Conservation (phyloP, 2,113 vertebrate genomes). For the Carassius auratus region DNA sequence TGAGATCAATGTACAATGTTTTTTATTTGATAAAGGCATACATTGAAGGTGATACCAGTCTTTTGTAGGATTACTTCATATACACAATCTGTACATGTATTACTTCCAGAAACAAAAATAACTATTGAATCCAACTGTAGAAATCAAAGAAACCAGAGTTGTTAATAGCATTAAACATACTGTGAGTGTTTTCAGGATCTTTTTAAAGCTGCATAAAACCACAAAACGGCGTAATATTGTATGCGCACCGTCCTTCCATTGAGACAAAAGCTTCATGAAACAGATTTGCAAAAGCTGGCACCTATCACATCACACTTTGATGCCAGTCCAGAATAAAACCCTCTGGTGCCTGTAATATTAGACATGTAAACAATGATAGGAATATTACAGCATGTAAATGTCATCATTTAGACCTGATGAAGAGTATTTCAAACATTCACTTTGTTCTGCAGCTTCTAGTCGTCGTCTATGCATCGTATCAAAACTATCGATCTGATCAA, state of each 20-base stretch:
- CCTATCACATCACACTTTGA: not conserved
- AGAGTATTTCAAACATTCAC: conserved; percentile 7
- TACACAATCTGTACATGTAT: conserved; percentile 51
- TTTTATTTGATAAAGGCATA: conserved; percentile 77
- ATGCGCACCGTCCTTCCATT: not conserved
- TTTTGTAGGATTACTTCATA: conserved; percentile 55
- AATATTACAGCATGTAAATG: conserved; percentile 27
- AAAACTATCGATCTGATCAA: conserved; percentile 8
- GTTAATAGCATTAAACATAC: conserved; percentile 26
- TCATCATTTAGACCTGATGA: not conserved
- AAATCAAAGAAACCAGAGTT: conserved; percentile 31
- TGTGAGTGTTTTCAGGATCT: not conserved
- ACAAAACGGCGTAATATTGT: conserved; percentile 14
- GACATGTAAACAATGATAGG: conserved; percentile 28
- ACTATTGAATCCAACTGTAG: conserved; percentile 21
- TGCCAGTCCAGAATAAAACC: not conserved
- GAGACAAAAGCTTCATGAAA: conserved; percentile 21
- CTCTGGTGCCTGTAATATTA: conserved; percentile 2
- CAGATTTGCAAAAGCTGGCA: conserved; percentile 13
- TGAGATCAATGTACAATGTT: conserved; percentile 73
- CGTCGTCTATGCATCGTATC: conserved; percentile 12
- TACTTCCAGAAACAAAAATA: conserved; percentile 40
- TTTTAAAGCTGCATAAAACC: conserved; percentile 32
- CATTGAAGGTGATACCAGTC: conserved; percentile 61
- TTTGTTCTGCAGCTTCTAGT: not conserved